These are phyloP conservation scores for Willowsia nigromaculata DNA, from an alignment of 2,888 invertebrate genomes.

Conservation along the genomic window DNA sequence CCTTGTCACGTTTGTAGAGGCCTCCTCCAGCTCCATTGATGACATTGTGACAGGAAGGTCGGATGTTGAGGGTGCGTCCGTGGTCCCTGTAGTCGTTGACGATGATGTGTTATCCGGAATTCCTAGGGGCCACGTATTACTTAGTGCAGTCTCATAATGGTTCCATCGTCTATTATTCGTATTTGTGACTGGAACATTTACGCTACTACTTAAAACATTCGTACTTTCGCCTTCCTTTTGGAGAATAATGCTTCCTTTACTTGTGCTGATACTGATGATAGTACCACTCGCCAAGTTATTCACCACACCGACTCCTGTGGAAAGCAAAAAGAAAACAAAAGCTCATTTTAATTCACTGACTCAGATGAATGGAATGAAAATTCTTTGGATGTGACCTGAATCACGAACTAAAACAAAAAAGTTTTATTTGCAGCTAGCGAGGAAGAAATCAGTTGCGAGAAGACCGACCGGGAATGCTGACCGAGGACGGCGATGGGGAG, in stretches of 20 bases:
- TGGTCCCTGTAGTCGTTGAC: background rate
- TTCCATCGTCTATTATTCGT: constrained; percentile 42
- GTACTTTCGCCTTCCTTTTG: background rate
- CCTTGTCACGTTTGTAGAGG: background rate
- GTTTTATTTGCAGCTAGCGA: background rate
- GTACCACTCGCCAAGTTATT: constrained; percentile 47
- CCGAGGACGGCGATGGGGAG: too few species aligned
- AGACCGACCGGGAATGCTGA: too few species aligned
- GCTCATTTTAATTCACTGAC: background rate
- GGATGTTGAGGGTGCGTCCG: background rate
- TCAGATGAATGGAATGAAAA: background rate
- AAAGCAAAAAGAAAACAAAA: background rate
- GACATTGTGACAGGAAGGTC: background rate
- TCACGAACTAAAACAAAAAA: background rate
- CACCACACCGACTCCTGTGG: constrained; percentile 40
- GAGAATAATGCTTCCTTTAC: constrained; percentile 48
- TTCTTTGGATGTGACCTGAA: background rate
- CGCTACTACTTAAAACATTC: background rate
- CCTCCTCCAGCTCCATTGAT: background rate
- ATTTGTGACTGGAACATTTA: background rate
- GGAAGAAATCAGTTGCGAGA: background rate
- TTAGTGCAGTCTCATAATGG: constrained; percentile 67
- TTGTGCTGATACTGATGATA: constrained; percentile 55
- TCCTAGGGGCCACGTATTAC: constrained; percentile 60
- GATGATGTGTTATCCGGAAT: background rate